These are phyloP conservation scores for Cynopterus sphinx DNA, from an alignment of 2,797 vertebrate genomes.

Conservation along the genomic window DNA sequence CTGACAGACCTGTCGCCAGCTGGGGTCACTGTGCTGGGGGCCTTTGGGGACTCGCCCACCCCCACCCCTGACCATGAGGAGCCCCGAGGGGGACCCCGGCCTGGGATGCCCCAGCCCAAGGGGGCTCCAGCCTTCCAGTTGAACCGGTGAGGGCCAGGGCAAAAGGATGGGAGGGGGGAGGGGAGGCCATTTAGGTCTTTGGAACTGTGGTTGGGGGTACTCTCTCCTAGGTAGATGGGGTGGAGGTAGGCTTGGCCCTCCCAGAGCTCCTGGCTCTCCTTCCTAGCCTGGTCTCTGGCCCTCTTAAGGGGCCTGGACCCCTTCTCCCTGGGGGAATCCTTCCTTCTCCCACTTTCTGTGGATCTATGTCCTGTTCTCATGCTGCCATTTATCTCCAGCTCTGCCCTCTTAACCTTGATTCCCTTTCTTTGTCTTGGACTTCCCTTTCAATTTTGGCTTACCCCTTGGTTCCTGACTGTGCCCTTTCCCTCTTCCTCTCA, in stretches of 20 bases:
- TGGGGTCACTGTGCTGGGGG: conserved; percentile 86
- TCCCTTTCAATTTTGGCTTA: not conserved
- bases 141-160: conserved; percentile 83
- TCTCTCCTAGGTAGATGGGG: not conserved
- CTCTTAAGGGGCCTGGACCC: not conserved
- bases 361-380: conserved; percentile 26
- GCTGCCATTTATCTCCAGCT: conserved; percentile 8
- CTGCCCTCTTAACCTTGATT: not conserved
- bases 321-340: not conserved
- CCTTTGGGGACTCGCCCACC: conserved; percentile 81
- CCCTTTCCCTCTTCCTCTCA: conserved; percentile 78
- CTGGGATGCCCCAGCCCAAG: conserved; percentile 77
- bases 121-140: conserved; percentile 85
- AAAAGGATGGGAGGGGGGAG: not conserved
- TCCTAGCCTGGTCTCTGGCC: not conserved
- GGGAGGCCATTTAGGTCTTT: not conserved
- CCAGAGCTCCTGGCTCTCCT: not conserved
- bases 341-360: not conserved
- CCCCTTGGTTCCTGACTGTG: conserved; percentile 64
- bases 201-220: not conserved
- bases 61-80: conserved; percentile 81
- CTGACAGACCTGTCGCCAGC: conserved; percentile 86
- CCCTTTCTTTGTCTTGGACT: conserved; percentile 19
- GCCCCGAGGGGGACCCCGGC: conserved; percentile 80
- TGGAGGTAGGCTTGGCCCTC: not conserved